Conservation (phyloP, 92 coral and sea anemone species). For the Micromussa lordhowensis region DNA sequence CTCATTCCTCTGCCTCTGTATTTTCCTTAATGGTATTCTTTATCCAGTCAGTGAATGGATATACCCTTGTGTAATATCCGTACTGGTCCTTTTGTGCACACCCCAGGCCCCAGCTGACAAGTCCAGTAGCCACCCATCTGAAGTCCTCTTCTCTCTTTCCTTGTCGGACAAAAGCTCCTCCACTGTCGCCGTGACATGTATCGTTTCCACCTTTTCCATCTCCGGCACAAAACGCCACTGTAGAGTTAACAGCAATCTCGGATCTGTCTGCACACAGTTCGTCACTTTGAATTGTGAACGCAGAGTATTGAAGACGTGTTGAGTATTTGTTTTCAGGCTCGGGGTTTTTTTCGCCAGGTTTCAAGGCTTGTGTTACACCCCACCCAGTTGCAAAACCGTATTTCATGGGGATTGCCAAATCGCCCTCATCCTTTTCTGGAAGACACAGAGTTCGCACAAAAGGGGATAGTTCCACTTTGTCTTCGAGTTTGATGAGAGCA, state of each 20-base stretch:
- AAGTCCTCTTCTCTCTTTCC: slow-evolving; percentile 41
- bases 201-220: slow-evolving; percentile 80
- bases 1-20: not conserved
- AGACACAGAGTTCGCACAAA: slow-evolving; percentile 76
- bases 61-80: slow-evolving; percentile 73
- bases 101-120: slow-evolving; percentile 92
- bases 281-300: slow-evolving; percentile 35
- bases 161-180: slow-evolving; percentile 70
- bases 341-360: not conserved
- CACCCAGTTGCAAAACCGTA: slow-evolving; percentile 74
- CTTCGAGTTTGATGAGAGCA: slow-evolving; percentile 63
- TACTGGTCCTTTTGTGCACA: slow-evolving; percentile 74
- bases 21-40: slow-evolving; percentile 55
- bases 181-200: slow-evolving; percentile 72
- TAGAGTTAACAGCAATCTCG: slow-evolving; percentile 13
- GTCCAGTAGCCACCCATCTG: slow-evolving; percentile 79
- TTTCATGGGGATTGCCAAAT: slow-evolving; percentile 38
- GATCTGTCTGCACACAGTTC: not conserved
- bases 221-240: slow-evolving; percentile 72
- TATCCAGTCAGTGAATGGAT: slow-evolving; percentile 84
- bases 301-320: slow-evolving; percentile 13
- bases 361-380: slow-evolving; percentile 66
- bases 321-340: not conserved
- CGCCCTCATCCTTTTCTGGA: slow-evolving; percentile 50
- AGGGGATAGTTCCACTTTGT: slow-evolving; percentile 44